Evolutionary conservation across 2,113 vertebrate species (phyloP).

Genomic region (Azemiops feae): DNA sequence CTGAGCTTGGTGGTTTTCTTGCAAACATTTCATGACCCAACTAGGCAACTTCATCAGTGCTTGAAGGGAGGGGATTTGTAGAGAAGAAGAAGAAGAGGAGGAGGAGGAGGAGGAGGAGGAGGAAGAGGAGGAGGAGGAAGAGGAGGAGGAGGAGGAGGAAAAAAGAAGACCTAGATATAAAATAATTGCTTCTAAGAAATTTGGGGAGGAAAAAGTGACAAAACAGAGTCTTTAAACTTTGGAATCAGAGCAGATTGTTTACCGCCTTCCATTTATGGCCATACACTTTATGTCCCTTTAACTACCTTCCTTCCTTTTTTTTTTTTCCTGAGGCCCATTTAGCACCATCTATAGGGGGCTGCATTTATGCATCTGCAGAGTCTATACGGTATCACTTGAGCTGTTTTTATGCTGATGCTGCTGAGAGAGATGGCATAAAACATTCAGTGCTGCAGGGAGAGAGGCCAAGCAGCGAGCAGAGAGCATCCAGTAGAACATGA

Average conservation of each 20-base stretch:
- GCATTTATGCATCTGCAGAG: neutral
- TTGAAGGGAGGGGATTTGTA: no score
- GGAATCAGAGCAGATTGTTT: neutral
- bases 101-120: no score
- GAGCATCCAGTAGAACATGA: neutral
- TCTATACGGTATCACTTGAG: slow-evolving; percentile 37
- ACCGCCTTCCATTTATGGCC: neutral
- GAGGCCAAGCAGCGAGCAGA: slow-evolving; percentile 1
- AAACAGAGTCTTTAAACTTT: neutral
- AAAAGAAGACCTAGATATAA: neutral
- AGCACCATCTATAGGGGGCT: neutral
- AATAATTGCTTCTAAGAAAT: neutral
- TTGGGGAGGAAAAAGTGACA: neutral
- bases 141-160: neutral
- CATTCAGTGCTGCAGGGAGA: slow-evolving; percentile 18
- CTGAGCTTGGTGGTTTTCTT: no score
- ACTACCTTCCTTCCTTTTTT: neutral
- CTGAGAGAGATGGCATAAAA: slow-evolving; percentile 32
- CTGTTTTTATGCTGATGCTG: slow-evolving; percentile 24
- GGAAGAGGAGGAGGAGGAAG: neutral
- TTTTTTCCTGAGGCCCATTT: neutral
- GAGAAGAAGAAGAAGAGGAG: no score
- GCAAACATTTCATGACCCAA: no score
- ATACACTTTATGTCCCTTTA: neutral
- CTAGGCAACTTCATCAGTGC: no score